These are phyloP conservation scores for Ephydatia muelleri DNA, from an alignment of 37 sponge, comb jelly and placozoan genomes.

Conservation along the genomic window DNA sequence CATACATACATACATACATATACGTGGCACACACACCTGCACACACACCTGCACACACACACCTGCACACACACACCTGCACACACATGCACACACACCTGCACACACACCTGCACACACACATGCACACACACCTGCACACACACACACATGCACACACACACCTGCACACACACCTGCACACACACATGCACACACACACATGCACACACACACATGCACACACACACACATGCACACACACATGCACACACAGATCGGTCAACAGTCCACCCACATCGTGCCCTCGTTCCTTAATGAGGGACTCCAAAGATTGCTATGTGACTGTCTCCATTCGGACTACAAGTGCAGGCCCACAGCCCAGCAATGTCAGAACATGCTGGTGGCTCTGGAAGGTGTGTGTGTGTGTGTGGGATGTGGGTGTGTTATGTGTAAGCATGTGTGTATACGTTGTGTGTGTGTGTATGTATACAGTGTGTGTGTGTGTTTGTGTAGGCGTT, in stretches of 20 bases:
- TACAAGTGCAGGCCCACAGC: slow-evolving; percentile 29
- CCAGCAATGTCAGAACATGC: slow-evolving; percentile 31
- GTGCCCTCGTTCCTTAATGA: slow-evolving; percentile 35
- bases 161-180: neutral
- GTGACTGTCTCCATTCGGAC: slow-evolving; percentile 32
- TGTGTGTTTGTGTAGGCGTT: too few species aligned
- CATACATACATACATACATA: too few species aligned
- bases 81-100: neutral
- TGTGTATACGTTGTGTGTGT: too few species aligned
- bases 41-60: too few species aligned
- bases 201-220: neutral
- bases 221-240: neutral
- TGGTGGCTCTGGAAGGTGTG: slow-evolving; percentile 13
- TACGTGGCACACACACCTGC: too few species aligned
- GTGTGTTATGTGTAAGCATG: too few species aligned
- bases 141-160: neutral
- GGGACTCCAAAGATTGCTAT: slow-evolving; percentile 22
- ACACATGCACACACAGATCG: slow-evolving; percentile 8
- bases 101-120: neutral
- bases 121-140: neutral
- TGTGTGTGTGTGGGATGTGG: too few species aligned
- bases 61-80: too few species aligned
- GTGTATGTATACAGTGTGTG: too few species aligned
- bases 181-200: neutral
- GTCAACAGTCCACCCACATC: slow-evolving; percentile 9